phyloP scores from a whole-genome alignment of 2,888 invertebrate genomes.

The Cephalotes varians region DNA sequence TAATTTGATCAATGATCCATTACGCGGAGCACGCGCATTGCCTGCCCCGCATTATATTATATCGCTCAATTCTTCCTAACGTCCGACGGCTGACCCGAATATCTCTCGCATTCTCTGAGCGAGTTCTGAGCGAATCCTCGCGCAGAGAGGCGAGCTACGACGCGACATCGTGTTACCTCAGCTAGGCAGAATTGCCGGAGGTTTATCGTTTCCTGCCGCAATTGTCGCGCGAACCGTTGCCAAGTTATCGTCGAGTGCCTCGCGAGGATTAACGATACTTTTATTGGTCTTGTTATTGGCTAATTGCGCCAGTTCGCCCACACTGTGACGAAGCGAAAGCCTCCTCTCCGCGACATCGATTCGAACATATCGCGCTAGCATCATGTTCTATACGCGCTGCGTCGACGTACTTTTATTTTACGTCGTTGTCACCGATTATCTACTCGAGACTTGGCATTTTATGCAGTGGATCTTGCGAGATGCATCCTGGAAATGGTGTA shows the following conservation, averaged over 20 bases:
- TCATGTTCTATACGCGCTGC: background rate
- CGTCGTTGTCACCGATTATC: conserved; percentile 66
- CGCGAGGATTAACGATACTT: conserved; percentile 81
- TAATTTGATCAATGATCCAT: conserved; percentile 54
- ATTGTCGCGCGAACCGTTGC: conserved; percentile 74
- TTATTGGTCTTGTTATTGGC: conserved; percentile 79
- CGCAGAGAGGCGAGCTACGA: background rate
- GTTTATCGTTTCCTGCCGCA: conserved; percentile 76
- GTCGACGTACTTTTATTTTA: too few species aligned
- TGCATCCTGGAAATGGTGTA: conserved; percentile 12
- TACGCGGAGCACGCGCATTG: conserved; percentile 46
- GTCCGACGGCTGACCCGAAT: conserved; percentile 36
- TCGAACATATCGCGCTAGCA: background rate
- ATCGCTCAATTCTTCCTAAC: conserved; percentile 33
- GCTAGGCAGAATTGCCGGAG: conserved; percentile 62
- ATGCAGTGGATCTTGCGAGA: conserved; percentile 28
- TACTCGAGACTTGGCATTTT: conserved; percentile 46
- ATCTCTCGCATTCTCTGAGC: conserved; percentile 31
- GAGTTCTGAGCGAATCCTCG: background rate
- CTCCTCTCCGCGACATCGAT: background rate
- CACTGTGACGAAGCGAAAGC: conserved; percentile 51
- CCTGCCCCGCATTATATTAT: conserved; percentile 35
- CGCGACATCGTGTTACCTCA: conserved; percentile 24
- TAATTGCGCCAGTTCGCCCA: conserved; percentile 80
- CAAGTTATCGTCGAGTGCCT: conserved; percentile 52